These are phyloP conservation scores for Protonemura montana DNA, from an alignment of 2,888 invertebrate species.

Conservation along the genomic window DNA sequence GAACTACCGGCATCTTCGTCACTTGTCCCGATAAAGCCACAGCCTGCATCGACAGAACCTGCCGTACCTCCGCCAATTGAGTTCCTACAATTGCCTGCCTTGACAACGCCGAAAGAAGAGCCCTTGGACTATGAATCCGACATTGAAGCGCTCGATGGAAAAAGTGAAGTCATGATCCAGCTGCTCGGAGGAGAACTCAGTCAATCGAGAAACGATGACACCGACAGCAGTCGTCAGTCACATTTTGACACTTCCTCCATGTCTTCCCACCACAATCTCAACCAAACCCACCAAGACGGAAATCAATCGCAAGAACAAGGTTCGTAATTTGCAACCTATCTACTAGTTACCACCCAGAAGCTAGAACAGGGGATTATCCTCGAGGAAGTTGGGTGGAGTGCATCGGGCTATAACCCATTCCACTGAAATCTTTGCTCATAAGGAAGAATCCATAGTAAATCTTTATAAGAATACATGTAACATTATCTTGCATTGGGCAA, in stretches of 20 bases:
- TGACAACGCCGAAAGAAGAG: conserved; percentile 49
- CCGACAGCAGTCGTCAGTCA: conserved; percentile 10
- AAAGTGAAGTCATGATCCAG: conserved; percentile 42
- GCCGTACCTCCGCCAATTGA: conserved; percentile 17
- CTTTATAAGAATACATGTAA: too few relatives aligned
- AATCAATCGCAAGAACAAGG: not conserved
- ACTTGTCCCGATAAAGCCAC: conserved; percentile 26
- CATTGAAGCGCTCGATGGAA: conserved; percentile 43
- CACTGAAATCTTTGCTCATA: too few relatives aligned
- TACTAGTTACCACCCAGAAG: too few relatives aligned
- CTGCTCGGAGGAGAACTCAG: conserved; percentile 45
- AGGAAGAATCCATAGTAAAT: too few relatives aligned
- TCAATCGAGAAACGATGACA: conserved; percentile 43
- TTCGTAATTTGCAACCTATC: not conserved
- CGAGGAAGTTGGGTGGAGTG: too few relatives aligned
- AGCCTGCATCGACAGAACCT: not conserved
- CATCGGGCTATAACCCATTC: too few relatives aligned
- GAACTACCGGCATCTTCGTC: conserved; percentile 21
- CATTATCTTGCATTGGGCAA: too few relatives aligned
- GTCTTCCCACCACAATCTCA: conserved; percentile 1
- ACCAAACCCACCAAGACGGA: conserved; percentile 21
- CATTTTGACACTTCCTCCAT: conserved; percentile 1
- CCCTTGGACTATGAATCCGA: conserved; percentile 49
- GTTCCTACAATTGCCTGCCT: conserved; percentile 31
- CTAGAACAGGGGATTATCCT: too few relatives aligned